These are phyloP conservation scores for Huso huso DNA, from an alignment of 2,797 vertebrate genomes.

Conservation along the genomic window DNA sequence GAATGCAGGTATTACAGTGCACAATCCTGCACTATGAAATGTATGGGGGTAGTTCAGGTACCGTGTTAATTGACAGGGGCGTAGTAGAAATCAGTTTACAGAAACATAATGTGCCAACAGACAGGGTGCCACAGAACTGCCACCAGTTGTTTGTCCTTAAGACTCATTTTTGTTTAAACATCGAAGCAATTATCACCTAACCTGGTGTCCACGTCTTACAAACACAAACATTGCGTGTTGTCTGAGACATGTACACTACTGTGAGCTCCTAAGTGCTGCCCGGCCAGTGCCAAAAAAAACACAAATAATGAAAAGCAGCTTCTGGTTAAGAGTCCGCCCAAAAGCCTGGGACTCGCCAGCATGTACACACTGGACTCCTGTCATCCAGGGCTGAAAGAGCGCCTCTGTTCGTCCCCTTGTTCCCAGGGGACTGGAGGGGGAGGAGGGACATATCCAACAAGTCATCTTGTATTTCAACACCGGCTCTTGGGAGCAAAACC, in stretches of 20 bases:
- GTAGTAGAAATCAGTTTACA: too few relatives aligned
- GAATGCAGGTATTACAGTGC: conserved; percentile 52
- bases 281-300: conserved; percentile 61
- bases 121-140: conserved; percentile 29
- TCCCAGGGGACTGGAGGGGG: conserved; percentile 21
- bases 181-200: conserved; percentile 48
- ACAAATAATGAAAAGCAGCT: conserved; percentile 68
- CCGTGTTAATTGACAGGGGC: too few relatives aligned
- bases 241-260: conserved; percentile 32
- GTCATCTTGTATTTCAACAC: conserved; percentile 37
- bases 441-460: conserved; percentile 28
- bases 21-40: conserved; percentile 40
- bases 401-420: conserved; percentile 52
- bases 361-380: conserved; percentile 57
- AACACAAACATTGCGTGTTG: conserved; percentile 35
- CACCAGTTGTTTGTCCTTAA: conserved; percentile 5
- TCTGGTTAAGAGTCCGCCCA: conserved; percentile 39
- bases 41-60: too few relatives aligned
- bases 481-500: conserved; percentile 26
- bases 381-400: conserved; percentile 52
- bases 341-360: conserved; percentile 30
- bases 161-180: conserved; percentile 22
- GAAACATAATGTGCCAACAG: not conserved
- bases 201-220: conserved; percentile 32
- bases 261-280: conserved; percentile 48